A percentile compares a stretch with the other conserved stretches of the same genome.
These are phyloP conservation scores for Huso huso DNA, from an alignment of 2,797 vertebrate species.

Conservation along the genomic window DNA sequence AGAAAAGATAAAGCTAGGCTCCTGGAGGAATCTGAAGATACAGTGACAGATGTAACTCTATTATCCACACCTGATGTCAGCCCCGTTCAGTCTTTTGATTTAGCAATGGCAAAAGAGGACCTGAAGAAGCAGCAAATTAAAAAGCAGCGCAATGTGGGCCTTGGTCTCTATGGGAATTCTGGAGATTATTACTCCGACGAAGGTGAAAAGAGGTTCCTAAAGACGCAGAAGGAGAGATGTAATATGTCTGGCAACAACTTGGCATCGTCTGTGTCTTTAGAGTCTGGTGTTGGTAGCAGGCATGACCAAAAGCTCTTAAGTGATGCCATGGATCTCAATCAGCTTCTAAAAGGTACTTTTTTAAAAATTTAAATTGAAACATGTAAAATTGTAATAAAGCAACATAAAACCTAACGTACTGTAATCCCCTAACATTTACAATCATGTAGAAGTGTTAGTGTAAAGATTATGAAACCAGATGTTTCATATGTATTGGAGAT, in stretches of 20 bases:
- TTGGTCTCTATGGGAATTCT: conserved; percentile 48
- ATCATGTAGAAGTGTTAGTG: too few species aligned
- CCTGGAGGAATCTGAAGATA: conserved; percentile 68
- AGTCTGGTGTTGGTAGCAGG: conserved; percentile 43
- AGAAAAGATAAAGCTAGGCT: conserved; percentile 31
- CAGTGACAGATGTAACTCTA: conserved; percentile 79
- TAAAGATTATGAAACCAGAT: too few species aligned
- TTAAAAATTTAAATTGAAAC: conserved; percentile 6
- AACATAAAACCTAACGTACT: too few species aligned
- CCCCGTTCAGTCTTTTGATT: conserved; percentile 66
- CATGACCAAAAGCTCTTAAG: conserved; percentile 50
- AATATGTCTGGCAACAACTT: conserved; percentile 21
- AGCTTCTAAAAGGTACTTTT: conserved; percentile 64
- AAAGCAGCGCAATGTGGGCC: conserved; percentile 57
- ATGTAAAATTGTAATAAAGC: too few species aligned
- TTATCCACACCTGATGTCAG: conserved; percentile 78
- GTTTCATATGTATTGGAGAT: too few species aligned
- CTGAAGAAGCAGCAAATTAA: conserved; percentile 48
- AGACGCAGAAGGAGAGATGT: conserved; percentile 17
- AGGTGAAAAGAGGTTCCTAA: conserved; percentile 7
- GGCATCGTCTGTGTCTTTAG: conserved; percentile 32
- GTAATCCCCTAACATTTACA: too few species aligned
- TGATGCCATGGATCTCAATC: conserved; percentile 65
- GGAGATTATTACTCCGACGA: conserved; percentile 32
- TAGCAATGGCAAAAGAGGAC: conserved; percentile 45